Percentiles rank a stretch among this genome's conserved stretches.
Conservation (phyloP, 2,113 vertebrate genomes). For the Myotis davidii region DNA sequence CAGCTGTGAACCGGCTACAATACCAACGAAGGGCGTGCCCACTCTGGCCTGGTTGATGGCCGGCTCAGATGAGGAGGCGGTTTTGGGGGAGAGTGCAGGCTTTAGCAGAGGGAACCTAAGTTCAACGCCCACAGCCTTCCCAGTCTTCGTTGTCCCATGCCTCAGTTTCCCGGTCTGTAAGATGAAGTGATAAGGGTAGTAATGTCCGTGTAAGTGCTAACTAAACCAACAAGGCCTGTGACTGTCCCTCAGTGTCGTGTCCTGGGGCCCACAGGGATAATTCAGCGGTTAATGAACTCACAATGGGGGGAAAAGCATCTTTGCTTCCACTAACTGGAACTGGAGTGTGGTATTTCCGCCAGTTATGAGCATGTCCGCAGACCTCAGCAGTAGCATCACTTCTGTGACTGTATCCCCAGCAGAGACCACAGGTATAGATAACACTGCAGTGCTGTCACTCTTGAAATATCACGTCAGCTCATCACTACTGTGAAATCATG, state of each 20-base stretch:
- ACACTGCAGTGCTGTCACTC: neutral
- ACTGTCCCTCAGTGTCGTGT: neutral
- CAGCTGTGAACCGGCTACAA: rapidly evolving
- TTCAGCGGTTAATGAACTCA: neutral
- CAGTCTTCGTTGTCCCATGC: neutral
- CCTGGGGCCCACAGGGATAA: neutral
- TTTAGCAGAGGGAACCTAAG: neutral
- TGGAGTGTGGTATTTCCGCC: neutral
- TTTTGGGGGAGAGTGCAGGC: too few species aligned
- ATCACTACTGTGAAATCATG: neutral
- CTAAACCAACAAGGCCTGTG: neutral
- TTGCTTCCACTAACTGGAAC: neutral
- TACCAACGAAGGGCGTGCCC: rapidly evolving
- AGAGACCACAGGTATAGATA: neutral
- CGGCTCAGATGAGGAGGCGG: too few species aligned
- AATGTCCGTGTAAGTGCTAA: neutral
- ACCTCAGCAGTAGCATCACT: too few species aligned
- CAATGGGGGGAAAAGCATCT: neutral
- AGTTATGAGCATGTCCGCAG: neutral
- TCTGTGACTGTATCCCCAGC: neutral
- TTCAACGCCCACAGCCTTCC: neutral
- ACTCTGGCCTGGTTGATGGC: too few species aligned
- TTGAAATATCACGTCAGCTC: neutral
- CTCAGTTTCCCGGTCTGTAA: neutral
- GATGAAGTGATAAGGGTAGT: neutral